Evolutionary conservation across 1,140 invertebrate genomes (phyloP), one percentile per base, ranked within the genome.

Genomic region (Aphaenogaster rudis): DNA sequence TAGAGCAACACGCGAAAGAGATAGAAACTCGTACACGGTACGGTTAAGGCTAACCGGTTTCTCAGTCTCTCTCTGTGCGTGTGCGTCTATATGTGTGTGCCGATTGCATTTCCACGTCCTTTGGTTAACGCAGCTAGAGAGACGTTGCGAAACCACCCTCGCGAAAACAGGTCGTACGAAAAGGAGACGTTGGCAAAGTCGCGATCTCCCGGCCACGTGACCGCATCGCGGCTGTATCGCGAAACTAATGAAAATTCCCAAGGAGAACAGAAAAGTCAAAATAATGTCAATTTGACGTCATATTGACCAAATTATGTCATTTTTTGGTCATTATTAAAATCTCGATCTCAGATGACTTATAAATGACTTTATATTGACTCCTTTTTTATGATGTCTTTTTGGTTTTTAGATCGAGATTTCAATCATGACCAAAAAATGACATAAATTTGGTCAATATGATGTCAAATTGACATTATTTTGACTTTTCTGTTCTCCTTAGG

Each of bases 21-120:
- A 90, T 48, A 45, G 87, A 91, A 90, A 91, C 78, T 91, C 90
- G 90, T 88, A 91, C 89, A 88, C 36, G 78, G 82, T 82, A 52
- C 89, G 90, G 90, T 91, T 91, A 91, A 91, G 90, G 90, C 90
- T 91, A 91, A 91, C 90, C 81, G 81, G 90, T 91, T 86, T 74
- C 86, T 50, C 45, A n/a, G 57, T 21, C 13, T 64, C 33, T 64
- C n/a, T 21, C 11, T 21, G 17, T 15, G 1, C 15, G 42, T 50
- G 13, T 50, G 13, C 8, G 17, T 69, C 0, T n/a, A 15, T 15
- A n/a, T 28, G 76, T 77, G 52, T 64, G 87, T 72, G 63, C 50
- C 69, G 50, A 52, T 90, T 91, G 88, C 81, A 88, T 91, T 91
- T 90, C 77, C 71, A 90, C 81, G 86, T 88, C 90, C 88, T 87